Evolutionary conservation across 2,888 invertebrate species (phyloP), one percentile per base, ranked within the genome.

Genomic region (Tholera decimalis): DNA sequence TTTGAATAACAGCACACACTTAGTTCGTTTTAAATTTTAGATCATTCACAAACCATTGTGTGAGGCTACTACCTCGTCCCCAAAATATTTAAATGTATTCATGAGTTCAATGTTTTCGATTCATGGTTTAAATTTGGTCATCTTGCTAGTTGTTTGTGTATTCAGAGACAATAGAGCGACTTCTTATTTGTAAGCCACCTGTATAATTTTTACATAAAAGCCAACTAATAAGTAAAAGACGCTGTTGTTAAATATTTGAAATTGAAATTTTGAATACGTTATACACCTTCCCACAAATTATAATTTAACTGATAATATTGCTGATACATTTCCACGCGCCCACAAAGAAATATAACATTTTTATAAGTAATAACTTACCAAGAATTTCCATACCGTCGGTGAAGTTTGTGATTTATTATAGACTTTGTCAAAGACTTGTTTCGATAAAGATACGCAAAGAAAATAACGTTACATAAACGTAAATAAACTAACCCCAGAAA

Each of bases 61-160:
- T 24, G 58, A 35, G 57, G 63, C 64, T 57, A 56, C 60, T 50
- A 68, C 62, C 51, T 67, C 71, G 78, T 80, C 67, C 47, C 65
- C 81, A 83, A 84, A 83, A 80, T 85, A 85, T 89, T 87, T 63
- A 85, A 88, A 89, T 85, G 39, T 85, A 87, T 86, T 85, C 85
- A 78, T 67, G 67, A 62, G 69, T 75, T 76, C 73, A 81, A 67
- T 73, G 69, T 73, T 75, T 81, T 78, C 74, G 80, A 83, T 82
- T 84, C 77, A 81, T 59, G 35, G 62, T 61, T 71, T 73, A 70
- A 66, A 75, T 76, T 81, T 73, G 62, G 79, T 74, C 77, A 82
- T 77, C 63, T 64, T 57, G 62, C 37, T 69, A 57, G 35, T 54
- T 77, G 69, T 72, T 66, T 61, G 65, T 59, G 60, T 66, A 60